Percentiles rank a stretch among this genome's conserved stretches.
phyloP scores from a whole-genome alignment of 2,888 invertebrate genomes.

The Ormia ochracea region DNA sequence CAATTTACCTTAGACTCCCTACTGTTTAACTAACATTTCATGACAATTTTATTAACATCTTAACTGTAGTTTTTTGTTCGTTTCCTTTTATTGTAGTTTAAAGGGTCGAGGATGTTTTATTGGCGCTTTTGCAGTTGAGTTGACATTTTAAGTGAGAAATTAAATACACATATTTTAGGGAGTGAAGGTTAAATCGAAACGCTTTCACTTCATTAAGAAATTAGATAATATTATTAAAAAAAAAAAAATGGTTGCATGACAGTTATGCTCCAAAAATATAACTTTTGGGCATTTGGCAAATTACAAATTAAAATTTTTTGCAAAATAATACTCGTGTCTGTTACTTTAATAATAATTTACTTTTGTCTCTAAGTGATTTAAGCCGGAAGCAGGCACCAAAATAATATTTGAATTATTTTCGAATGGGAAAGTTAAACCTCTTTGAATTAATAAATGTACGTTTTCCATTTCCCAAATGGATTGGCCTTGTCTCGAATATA shows the following conservation, averaged over 20 bases:
- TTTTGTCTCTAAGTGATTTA: no score
- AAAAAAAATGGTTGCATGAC: no score
- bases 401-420: no score
- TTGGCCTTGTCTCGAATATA: not conserved
- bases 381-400: no score
- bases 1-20: constrained; percentile 64
- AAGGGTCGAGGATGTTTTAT: constrained; percentile 43
- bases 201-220: constrained; percentile 49
- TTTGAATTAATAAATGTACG: no score
- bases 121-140: constrained; percentile 1
- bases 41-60: constrained; percentile 74
- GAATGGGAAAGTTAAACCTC: no score
- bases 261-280: no score
- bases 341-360: no score
- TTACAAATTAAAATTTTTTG: no score
- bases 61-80: constrained; percentile 54
- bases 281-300: no score
- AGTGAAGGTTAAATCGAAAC: constrained; percentile 48
- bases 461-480: not conserved
- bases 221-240: no score
- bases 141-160: constrained; percentile 53
- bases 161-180: constrained; percentile 20
- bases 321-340: no score
- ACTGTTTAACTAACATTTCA: constrained; percentile 69
- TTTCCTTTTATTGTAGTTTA: constrained; percentile 15